phyloP scores from a whole-genome alignment of 2,888 invertebrate genomes.

The Steinernema scapterisci region DNA sequence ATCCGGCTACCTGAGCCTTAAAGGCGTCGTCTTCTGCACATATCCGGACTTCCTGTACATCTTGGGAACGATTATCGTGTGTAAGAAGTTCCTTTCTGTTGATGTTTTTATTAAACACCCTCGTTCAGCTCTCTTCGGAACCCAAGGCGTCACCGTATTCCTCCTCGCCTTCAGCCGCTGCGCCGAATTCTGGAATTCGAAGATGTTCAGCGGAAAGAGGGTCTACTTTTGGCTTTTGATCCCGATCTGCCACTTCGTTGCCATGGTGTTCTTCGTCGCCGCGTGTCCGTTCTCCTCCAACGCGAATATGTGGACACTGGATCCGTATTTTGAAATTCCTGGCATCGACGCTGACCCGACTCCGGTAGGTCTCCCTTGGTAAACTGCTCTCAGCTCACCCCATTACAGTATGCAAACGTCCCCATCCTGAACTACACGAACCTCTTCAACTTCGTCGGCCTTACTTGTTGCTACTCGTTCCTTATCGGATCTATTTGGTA shows the following conservation, averaged over 20 bases:
- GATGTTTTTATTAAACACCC: not conserved
- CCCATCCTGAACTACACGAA: not conserved
- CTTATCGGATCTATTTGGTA: conserved; percentile 8
- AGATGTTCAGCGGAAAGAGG: not conserved
- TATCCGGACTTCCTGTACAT: conserved; percentile 1
- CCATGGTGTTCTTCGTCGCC: not conserved
- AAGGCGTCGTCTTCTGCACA: conserved; percentile 35
- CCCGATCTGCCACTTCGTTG: not conserved
- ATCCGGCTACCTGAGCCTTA: conserved; percentile 36
- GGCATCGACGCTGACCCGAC: not conserved
- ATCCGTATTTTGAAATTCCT: conserved; percentile 4
- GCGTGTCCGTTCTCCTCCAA: not conserved
- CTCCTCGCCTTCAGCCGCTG: conserved; percentile 14
- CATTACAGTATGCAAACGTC: not conserved
- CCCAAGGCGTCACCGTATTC: not conserved
- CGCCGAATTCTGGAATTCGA: not conserved
- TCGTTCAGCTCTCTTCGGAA: not conserved
- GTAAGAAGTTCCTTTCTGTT: conserved; percentile 4
- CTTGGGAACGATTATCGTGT: not conserved
- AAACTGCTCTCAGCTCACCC: not conserved
- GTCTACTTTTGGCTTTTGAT: not conserved
- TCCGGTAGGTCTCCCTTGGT: too few relatives aligned
- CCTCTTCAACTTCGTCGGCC: not conserved
- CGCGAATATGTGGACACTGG: conserved; percentile 1
- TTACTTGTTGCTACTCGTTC: not conserved